Conservation (phyloP, 2,797 vertebrate species). For the Clarias platycephalus region DNA sequence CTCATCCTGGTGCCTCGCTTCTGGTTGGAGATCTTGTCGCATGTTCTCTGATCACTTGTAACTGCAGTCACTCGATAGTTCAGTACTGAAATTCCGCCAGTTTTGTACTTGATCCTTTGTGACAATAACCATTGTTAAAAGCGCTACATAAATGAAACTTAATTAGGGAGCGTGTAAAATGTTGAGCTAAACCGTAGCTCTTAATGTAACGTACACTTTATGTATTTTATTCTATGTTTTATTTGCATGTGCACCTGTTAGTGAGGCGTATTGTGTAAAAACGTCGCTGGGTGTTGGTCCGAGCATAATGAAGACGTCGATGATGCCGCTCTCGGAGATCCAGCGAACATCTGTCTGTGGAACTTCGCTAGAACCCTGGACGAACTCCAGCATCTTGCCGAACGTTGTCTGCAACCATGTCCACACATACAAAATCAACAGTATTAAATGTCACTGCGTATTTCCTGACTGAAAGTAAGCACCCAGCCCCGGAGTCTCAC, state of each 20-base stretch:
- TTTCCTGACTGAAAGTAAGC: neutral
- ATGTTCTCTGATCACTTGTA: no score
- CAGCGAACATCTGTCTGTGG: conserved; percentile 91
- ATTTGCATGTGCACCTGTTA: conserved; percentile 76
- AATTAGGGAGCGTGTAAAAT: neutral
- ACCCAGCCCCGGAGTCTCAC: conserved; percentile 60
- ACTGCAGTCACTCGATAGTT: no score
- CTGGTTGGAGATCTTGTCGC: no score
- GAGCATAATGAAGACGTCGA: conserved; percentile 87
- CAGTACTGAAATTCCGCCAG: no score
- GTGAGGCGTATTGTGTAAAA: conserved; percentile 85
- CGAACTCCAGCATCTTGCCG: conserved; percentile 76
- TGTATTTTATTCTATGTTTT: no score
- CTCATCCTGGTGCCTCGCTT: no score
- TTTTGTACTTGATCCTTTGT: no score
- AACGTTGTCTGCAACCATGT: conserved; percentile 69
- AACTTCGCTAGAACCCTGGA: conserved; percentile 86
- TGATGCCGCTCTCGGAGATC: conserved; percentile 93
- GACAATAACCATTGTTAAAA: no score
- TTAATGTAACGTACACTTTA: neutral
- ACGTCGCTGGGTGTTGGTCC: conserved; percentile 80
- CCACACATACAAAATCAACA: neutral
- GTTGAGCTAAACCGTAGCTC: neutral
- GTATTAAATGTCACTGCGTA: neutral
- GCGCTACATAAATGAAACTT: no score